Percentiles rank a stretch among this genome's conserved stretches.
Conservation (phyloP, 2,888 invertebrate species). For the Bimastos eiseni region DNA sequence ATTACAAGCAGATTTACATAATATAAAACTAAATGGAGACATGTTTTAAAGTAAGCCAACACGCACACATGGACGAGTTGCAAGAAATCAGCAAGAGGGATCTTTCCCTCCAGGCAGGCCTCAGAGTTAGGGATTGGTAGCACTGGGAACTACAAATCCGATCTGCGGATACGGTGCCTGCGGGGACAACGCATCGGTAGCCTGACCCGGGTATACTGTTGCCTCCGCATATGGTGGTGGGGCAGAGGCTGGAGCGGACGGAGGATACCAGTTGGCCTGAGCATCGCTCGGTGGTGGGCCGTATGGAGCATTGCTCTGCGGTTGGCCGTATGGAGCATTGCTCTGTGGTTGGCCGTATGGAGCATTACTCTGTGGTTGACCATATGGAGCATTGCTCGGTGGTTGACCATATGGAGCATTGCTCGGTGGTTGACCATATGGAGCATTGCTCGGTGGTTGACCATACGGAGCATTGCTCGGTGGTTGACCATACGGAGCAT, state of each 20-base stretch:
- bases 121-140: neutral
- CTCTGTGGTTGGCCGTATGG: no score
- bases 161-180: neutral
- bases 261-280: neutral
- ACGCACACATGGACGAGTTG: neutral
- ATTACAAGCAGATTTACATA: neutral
- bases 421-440: neutral
- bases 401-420: neutral
- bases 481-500: no score
- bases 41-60: neutral
- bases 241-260: neutral
- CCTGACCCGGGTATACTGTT: neutral
- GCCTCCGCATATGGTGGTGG: neutral
- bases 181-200: neutral
- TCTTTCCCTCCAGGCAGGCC: neutral
- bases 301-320: neutral
- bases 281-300: neutral
- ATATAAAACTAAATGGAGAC: no score
- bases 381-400: no score
- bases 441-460: no score
- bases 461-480: no score
- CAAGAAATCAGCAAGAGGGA: neutral
- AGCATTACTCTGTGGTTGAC: no score
- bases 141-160: neutral
- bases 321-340: neutral